Percentiles rank a stretch among this genome's conserved stretches.
Evolutionary conservation across 2,797 vertebrate genomes (phyloP).

Genomic region (Pogoniulus pusillus): DNA sequence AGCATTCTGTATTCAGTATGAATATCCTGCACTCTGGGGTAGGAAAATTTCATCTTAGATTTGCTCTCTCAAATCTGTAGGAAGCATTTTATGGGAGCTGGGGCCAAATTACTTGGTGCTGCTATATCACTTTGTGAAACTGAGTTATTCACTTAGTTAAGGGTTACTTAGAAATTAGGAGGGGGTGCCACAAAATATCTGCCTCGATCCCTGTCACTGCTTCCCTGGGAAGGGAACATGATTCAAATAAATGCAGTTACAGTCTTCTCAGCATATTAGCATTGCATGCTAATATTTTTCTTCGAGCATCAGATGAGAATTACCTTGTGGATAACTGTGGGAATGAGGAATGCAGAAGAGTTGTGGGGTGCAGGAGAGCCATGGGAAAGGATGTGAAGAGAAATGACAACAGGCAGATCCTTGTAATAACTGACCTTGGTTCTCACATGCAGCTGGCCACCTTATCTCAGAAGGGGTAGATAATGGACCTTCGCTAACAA

Average conservation of each 20-base stretch:
- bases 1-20: not conserved
- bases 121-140: not conserved
- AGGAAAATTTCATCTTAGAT: not conserved
- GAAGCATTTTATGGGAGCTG: not conserved
- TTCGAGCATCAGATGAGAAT: not conserved
- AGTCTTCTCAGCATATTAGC: accelerated
- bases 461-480: too few species aligned
- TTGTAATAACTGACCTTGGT: too few species aligned
- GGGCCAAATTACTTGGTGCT: not conserved
- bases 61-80: not conserved
- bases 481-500: too few species aligned
- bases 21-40: not conserved
- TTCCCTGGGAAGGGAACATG: not conserved
- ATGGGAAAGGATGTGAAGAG: too few species aligned
- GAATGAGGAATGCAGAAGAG: too few species aligned
- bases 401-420: too few species aligned
- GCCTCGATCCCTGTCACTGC: not conserved
- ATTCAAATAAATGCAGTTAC: not conserved
- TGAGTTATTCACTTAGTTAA: not conserved
- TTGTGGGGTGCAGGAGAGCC: too few species aligned
- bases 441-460: too few species aligned
- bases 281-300: not conserved
- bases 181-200: not conserved
- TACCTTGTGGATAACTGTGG: accelerated
- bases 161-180: not conserved